Percentiles rank a stretch among this genome's conserved stretches.
These are phyloP conservation scores for Osmerus mordax DNA, from an alignment of 2,113 vertebrate species.

Conservation along the genomic window DNA sequence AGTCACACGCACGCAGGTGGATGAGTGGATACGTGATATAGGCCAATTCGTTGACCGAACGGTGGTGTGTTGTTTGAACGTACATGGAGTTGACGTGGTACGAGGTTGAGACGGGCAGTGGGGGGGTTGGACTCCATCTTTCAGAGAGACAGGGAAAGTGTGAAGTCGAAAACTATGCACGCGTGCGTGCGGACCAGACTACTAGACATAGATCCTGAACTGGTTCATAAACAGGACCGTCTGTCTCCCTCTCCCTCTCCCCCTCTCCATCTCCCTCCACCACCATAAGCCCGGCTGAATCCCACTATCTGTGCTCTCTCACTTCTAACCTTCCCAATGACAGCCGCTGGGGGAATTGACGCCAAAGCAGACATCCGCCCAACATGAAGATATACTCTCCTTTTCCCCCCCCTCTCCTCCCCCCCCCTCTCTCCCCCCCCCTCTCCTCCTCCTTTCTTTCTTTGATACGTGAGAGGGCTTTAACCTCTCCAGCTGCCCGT, in stretches of 20 bases:
- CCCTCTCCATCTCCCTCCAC: slow-evolving; percentile 10
- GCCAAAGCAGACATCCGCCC: slow-evolving; percentile 68
- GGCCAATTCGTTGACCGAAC: too few species aligned
- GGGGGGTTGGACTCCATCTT: too few species aligned
- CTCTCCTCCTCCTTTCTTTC: slow-evolving; percentile 64
- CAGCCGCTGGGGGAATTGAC: slow-evolving; percentile 74
- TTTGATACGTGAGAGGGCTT: slow-evolving; percentile 77
- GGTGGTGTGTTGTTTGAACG: too few species aligned
- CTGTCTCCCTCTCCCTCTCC: not conserved
- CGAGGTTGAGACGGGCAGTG: too few species aligned
- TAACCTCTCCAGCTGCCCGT: slow-evolving; percentile 77
- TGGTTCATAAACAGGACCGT: not conserved
- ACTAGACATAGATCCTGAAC: not conserved
- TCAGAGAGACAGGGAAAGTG: too few species aligned
- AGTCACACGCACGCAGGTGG: too few species aligned
- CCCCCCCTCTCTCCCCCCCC: slow-evolving; percentile 24
- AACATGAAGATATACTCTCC: slow-evolving; percentile 75
- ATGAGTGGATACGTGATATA: too few species aligned
- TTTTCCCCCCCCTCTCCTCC: slow-evolving; percentile 43
- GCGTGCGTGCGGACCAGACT: too few species aligned
- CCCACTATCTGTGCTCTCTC: slow-evolving; percentile 47
- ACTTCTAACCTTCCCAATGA: slow-evolving; percentile 75
- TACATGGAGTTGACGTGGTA: too few species aligned
- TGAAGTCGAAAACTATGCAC: too few species aligned
- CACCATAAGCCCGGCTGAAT: slow-evolving; percentile 35